Evolutionary conservation across 1,140 invertebrate genomes (phyloP).

Genomic region (Drosophila rufa): DNA sequence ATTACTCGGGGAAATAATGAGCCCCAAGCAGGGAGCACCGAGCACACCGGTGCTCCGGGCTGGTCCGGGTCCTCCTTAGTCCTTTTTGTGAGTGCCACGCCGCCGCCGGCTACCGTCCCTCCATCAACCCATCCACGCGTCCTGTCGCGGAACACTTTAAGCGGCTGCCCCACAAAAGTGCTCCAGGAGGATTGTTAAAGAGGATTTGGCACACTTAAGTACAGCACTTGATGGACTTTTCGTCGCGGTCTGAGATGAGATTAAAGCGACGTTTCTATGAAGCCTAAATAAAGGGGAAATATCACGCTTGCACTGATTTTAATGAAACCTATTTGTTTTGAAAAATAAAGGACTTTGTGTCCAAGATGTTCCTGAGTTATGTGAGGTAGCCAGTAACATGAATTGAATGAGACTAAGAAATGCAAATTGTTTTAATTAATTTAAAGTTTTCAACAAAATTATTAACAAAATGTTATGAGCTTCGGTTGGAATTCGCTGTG

Average conservation of each 20-base stretch:
- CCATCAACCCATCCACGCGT: conserved; percentile 18
- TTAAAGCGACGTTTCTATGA: not conserved
- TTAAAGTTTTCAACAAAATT: not conserved
- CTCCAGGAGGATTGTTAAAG: conserved; percentile 36
- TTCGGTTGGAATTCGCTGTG: no score
- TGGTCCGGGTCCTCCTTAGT: conserved; percentile 1
- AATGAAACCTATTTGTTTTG: not conserved
- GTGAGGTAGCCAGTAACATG: not conserved
- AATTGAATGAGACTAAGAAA: not conserved
- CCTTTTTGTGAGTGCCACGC: conserved; percentile 16
- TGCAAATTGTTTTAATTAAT: not conserved
- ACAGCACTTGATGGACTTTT: conserved; percentile 39
- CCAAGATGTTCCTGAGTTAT: not conserved
- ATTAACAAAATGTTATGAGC: no score
- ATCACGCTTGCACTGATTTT: conserved; percentile 13
- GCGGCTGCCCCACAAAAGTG: conserved; percentile 24
- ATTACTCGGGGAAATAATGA: conserved; percentile 60
- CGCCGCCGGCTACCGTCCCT: conserved; percentile 12
- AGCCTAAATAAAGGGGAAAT: not conserved
- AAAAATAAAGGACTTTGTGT: not conserved
- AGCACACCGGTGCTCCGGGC: conserved; percentile 13
- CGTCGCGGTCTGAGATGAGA: conserved; percentile 2
- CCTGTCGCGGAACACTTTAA: conserved; percentile 29
- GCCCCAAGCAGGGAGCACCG: conserved; percentile 43
- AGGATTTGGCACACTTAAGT: conserved; percentile 25